Evolutionary conservation across 30 jellyfish, hydroid and myxozoan genomes (phyloP), one percentile per base, ranked within the genome.

Genomic region (Cassiopea andromeda): DNA sequence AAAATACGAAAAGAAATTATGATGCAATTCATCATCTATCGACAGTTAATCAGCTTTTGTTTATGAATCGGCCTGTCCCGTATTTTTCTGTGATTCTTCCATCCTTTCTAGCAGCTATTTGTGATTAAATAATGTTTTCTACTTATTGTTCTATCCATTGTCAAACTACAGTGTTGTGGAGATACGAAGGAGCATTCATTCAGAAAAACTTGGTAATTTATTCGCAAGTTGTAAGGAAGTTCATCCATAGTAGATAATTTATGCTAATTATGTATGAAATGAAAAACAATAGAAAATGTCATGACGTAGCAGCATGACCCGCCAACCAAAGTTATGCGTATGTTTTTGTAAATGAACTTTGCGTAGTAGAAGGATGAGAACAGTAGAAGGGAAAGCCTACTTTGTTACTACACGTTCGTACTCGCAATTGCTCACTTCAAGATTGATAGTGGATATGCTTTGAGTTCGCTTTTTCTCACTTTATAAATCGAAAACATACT

Each of bases 261-360:
- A 83, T 83, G 91, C 77, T 9, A 67, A 69, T 83, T 70, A 44
- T n/a, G 44, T 18, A 83, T 83, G 60, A 77, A 54, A 46, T 50
- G 60, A 59, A 6, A 45, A 83, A 83, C 91, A 83, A 83, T 45
- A 83, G 84, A n/a, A 57, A 46, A 83, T 58, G 84, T 83, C 91
- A 83, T 83, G 91, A 83, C 91, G 91, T 83, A 83, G 91, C 82
- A 69, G 91, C 91, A 83, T 72, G 83, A 83, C 91, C 91, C 91
- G 91, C 91, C 91, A 83, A 83, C 91, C 48, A 83, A 69, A 83
- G 45, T 80, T 80, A 80, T 80, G 60, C 87, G 93, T 87, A 90
- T 87, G 94, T 78, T 87, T 86, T 87, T 90, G 50, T 81, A 87
- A 86, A 64, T 78, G 81, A 78, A 77, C 94, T 67, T 61, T 69